A percentile compares a stretch with the other conserved stretches of the same genome.
These are phyloP conservation scores for Leptocoma aspasia DNA, from an alignment of 2,113 vertebrate species.

Conservation along the genomic window DNA sequence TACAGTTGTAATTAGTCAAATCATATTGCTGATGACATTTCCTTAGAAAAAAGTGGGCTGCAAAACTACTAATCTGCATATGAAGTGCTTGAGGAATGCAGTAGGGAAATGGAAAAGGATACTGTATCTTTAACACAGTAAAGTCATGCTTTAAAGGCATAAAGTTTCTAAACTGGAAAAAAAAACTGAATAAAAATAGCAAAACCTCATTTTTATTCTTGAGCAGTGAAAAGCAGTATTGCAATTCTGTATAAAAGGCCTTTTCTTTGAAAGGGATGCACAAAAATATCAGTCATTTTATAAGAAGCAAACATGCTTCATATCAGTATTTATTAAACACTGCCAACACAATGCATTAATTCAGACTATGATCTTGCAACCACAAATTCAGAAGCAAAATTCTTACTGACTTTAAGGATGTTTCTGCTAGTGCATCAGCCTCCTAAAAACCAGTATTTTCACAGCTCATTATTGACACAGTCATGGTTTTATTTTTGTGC, in stretches of 20 bases:
- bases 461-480: neutral
- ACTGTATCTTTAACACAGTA: conserved; percentile 64
- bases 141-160: conserved; percentile 4
- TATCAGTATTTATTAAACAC: neutral
- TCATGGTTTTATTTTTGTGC: neutral
- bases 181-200: conserved; percentile 61
- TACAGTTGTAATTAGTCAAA: neutral
- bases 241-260: conserved; percentile 53
- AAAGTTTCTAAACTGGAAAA: neutral
- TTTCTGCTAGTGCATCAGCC: neutral
- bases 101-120: conserved; percentile 25
- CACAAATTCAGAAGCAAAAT: neutral
- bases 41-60: neutral
- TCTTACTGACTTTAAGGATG: neutral
- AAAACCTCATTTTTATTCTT: conserved; percentile 65
- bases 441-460: neutral
- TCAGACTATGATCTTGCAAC: neutral
- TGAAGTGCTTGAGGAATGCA: neutral
- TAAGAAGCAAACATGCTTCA: neutral
- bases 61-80: neutral
- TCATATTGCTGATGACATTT: neutral
- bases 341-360: neutral
- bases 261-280: conserved; percentile 7
- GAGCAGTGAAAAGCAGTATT: conserved; percentile 14
- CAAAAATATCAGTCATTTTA: neutral